Percentiles rank a stretch among this genome's conserved stretches.
phyloP scores from a whole-genome alignment of 1,140 invertebrate genomes.

The Drosophila parvula region DNA sequence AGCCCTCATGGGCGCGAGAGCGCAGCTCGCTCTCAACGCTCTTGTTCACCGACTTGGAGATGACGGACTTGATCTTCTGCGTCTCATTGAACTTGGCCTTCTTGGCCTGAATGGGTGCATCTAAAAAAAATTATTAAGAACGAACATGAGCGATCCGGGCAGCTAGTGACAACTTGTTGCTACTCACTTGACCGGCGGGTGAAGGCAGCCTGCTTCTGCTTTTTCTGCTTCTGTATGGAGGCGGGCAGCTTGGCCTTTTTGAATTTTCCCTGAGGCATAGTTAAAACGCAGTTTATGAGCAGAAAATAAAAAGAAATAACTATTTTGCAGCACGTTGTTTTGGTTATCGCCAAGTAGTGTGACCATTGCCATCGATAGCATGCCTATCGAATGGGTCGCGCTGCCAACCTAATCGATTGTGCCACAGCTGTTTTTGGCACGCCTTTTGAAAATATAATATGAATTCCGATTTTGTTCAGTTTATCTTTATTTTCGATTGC shows the following conservation, averaged over 20 bases:
- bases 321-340: slow-evolving; percentile 60
- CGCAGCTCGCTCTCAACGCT: slow-evolving; percentile 87
- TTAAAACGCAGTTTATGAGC: slow-evolving; percentile 13
- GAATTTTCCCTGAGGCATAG: slow-evolving; percentile 87
- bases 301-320: not conserved
- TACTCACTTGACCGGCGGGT: slow-evolving; percentile 85
- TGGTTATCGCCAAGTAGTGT: slow-evolving; percentile 25
- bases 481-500: slow-evolving; percentile 56
- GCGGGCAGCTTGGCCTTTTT: slow-evolving; percentile 86
- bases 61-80: slow-evolving; percentile 87
- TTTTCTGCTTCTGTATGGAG: slow-evolving; percentile 84
- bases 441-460: not conserved
- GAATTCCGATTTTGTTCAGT: slow-evolving; percentile 13
- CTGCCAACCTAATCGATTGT: slow-evolving; percentile 9
- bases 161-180: slow-evolving; percentile 14
- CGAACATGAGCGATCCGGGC: not conserved
- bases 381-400: not conserved
- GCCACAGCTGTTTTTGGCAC: not conserved
- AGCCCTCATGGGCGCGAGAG: slow-evolving; percentile 85
- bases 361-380: not conserved
- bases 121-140: slow-evolving; percentile 28
- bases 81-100: slow-evolving; percentile 86
- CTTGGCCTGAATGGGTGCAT: slow-evolving; percentile 87
- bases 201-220: slow-evolving; percentile 84
- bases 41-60: slow-evolving; percentile 87